These are phyloP conservation scores for Cyprinodon variegatus DNA, from an alignment of 2,113 vertebrate genomes.

Conservation along the genomic window DNA sequence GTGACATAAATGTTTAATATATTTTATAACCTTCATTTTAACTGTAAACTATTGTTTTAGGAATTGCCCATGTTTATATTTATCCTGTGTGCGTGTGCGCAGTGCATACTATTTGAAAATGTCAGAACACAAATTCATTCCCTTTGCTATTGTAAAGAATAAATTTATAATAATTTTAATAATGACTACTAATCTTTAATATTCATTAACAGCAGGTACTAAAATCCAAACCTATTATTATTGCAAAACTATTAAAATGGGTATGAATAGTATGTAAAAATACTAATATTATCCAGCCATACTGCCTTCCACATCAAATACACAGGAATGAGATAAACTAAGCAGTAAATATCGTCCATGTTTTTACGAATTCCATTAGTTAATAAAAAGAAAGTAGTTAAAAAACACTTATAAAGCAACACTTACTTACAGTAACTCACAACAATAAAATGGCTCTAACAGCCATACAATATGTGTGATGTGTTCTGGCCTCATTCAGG, in stretches of 20 bases:
- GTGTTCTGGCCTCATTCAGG: constrained; percentile 67
- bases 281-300: constrained; percentile 5
- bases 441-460: constrained; percentile 66
- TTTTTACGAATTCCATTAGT: constrained; percentile 44
- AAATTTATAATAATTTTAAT: too few species aligned
- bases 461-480: constrained; percentile 60
- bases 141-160: neutral
- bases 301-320: constrained; percentile 1
- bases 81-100: too few species aligned
- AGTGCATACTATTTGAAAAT: too few species aligned
- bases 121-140: too few species aligned
- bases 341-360: constrained; percentile 26
- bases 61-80: too few species aligned
- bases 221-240: neutral
- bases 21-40: too few species aligned
- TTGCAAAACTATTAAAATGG: neutral
- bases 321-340: constrained; percentile 21
- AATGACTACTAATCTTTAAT: neutral
- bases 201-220: neutral
- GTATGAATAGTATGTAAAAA: neutral
- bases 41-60: too few species aligned
- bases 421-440: constrained; percentile 53
- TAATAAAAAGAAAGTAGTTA: constrained; percentile 35
- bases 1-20: too few species aligned
- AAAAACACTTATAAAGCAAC: constrained; percentile 50